Evolutionary conservation across 2,888 invertebrate species (phyloP).

Genomic region (Gymnosoma rotundatum): DNA sequence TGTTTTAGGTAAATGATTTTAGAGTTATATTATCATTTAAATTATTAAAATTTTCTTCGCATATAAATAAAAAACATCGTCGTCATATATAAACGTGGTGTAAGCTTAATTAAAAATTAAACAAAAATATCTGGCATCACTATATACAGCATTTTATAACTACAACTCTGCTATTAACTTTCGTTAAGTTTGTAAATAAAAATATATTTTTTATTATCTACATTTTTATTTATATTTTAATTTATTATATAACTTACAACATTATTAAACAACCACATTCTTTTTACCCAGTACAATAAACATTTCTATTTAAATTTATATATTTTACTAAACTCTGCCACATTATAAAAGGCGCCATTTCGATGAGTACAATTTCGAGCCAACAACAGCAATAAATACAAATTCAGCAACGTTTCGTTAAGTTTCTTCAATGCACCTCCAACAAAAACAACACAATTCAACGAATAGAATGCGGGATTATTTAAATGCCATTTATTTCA

Average conservation of each 20-base stretch:
- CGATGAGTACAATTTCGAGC: background rate
- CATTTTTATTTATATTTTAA: too few relatives aligned
- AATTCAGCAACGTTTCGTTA: conserved; percentile 55
- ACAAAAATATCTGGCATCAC: too few relatives aligned
- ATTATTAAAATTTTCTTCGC: too few relatives aligned
- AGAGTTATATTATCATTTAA: too few relatives aligned
- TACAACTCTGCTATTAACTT: background rate
- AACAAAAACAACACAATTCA: conserved; percentile 24
- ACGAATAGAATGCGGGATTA: conserved; percentile 65
- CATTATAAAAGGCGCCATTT: conserved; percentile 26
- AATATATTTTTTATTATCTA: too few relatives aligned
- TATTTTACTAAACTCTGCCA: background rate
- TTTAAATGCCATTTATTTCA: conserved; percentile 75
- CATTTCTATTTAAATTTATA: background rate
- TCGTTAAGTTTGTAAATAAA: background rate
- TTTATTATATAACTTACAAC: too few relatives aligned
- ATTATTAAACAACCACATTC: too few relatives aligned
- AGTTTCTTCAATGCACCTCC: background rate
- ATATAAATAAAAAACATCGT: too few relatives aligned
- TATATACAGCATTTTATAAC: background rate
- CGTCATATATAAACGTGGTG: too few relatives aligned
- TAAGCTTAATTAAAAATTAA: too few relatives aligned
- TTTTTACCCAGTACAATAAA: background rate
- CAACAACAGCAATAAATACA: background rate
- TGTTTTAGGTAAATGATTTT: too few relatives aligned